These are phyloP conservation scores for Dinocampus coccinellae DNA, from an alignment of 2,888 invertebrate genomes.

Conservation along the genomic window DNA sequence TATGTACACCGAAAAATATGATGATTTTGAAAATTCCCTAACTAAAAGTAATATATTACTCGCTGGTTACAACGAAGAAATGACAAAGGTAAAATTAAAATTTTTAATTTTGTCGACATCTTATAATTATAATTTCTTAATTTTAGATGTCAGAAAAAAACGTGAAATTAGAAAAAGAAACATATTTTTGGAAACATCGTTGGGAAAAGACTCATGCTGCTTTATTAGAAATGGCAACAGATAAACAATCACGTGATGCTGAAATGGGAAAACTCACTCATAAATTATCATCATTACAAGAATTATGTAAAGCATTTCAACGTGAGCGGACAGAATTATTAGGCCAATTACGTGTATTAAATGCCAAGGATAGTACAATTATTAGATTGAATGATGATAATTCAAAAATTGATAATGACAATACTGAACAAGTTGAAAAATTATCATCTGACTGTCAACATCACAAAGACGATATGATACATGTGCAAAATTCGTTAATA, in stretches of 20 bases:
- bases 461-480: conserved; percentile 45
- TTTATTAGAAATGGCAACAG: conserved; percentile 82
- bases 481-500: conserved; percentile 43
- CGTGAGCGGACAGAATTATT: conserved; percentile 64
- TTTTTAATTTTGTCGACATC: neutral
- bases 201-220: conserved; percentile 88
- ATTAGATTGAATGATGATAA: conserved; percentile 24
- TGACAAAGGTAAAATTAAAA: conserved; percentile 77
- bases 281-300: conserved; percentile 81
- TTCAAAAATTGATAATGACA: conserved; percentile 32
- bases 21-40: conserved; percentile 89
- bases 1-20: conserved; percentile 90
- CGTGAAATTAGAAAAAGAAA: conserved; percentile 87
- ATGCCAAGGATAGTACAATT: neutral
- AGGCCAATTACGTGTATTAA: conserved; percentile 52
- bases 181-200: conserved; percentile 84
- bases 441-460: conserved; percentile 47
- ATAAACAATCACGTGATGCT: conserved; percentile 79
- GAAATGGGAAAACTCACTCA: conserved; percentile 75
- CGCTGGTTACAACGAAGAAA: conserved; percentile 86
- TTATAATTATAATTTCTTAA: neutral
- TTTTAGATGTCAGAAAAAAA: conserved; percentile 90
- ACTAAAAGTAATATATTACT: conserved; percentile 89
- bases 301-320: conserved; percentile 84
- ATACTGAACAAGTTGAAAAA: conserved; percentile 41